These are phyloP conservation scores for Eurypyga helias DNA, from an alignment of 2,113 vertebrate species.

Conservation along the genomic window DNA sequence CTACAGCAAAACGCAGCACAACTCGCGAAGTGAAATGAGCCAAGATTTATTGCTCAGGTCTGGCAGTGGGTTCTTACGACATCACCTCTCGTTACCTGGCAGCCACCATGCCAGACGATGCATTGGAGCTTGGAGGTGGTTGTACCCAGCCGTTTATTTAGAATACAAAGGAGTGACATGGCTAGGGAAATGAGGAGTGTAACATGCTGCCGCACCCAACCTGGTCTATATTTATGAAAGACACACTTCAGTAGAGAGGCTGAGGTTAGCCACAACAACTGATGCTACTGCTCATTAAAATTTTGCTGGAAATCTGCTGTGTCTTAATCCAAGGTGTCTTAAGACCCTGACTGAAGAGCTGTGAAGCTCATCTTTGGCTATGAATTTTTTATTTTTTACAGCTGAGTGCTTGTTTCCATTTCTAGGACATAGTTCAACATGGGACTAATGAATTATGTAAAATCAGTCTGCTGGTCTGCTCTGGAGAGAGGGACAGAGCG, in stretches of 20 bases:
- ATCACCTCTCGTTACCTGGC: background rate
- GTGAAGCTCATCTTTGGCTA: background rate
- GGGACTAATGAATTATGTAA: slow-evolving; percentile 77
- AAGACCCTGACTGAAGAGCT: background rate
- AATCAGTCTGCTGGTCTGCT: slow-evolving; percentile 34
- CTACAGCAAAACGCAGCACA: background rate
- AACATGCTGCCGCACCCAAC: background rate
- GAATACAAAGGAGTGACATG: background rate
- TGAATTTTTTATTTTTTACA: slow-evolving; percentile 72
- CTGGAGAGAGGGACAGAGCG: slow-evolving; percentile 1
- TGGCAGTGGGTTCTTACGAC: background rate
- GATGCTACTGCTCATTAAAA: background rate
- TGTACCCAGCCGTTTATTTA: background rate
- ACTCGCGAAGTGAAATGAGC: background rate
- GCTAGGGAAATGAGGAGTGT: background rate
- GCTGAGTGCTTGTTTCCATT: slow-evolving; percentile 63
- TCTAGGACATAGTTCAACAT: slow-evolving; percentile 62
- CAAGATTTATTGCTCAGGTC: background rate
- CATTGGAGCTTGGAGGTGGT: background rate
- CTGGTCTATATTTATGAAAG: background rate
- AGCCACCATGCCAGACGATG: background rate
- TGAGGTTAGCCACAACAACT: background rate
- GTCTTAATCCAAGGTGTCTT: background rate
- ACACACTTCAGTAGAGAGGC: background rate
- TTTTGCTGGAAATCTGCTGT: background rate